Percentiles rank a stretch among this genome's conserved stretches.
These are phyloP conservation scores for Melanerpes formicivorus DNA, from an alignment of 2,113 vertebrate genomes.

Conservation along the genomic window DNA sequence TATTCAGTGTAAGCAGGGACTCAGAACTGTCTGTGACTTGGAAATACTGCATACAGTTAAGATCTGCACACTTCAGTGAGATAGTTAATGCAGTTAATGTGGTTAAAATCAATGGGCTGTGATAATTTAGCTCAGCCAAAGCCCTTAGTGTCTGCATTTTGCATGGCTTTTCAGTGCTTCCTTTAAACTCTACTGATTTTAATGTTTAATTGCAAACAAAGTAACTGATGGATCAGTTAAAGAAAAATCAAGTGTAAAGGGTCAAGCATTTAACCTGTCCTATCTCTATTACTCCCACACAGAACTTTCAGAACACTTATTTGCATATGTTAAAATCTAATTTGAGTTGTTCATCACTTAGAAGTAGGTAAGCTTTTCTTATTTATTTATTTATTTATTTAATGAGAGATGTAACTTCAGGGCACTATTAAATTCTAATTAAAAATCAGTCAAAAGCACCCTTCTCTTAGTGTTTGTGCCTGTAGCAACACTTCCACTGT, in stretches of 20 bases:
- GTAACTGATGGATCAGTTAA: constrained; percentile 21
- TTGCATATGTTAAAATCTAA: constrained; percentile 57
- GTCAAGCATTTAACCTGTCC: constrained; percentile 31
- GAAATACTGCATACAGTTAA: neutral
- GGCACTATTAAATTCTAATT: constrained; percentile 71
- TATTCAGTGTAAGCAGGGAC: neutral
- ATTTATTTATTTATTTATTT: neutral
- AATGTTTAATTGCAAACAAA: constrained; percentile 40
- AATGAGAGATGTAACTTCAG: constrained; percentile 55
- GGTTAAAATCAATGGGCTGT: constrained; percentile 37
- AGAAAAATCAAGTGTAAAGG: constrained; percentile 34
- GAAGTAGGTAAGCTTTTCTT: neutral
- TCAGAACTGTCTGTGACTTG: neutral
- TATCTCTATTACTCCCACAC: neutral
- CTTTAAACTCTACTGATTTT: constrained; percentile 1
- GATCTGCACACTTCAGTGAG: constrained; percentile 33
- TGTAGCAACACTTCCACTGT: constrained; percentile 44
- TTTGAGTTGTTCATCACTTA: constrained; percentile 44
- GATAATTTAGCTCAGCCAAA: constrained; percentile 28
- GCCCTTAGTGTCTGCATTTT: neutral
- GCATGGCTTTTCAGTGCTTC: neutral
- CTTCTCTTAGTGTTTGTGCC: constrained; percentile 52
- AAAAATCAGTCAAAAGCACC: constrained; percentile 60
- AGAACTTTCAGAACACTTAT: constrained; percentile 19
- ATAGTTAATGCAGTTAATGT: constrained; percentile 32